Conservation (phyloP, 2,113 vertebrate species). For the Eretmochelys imbricata region DNA sequence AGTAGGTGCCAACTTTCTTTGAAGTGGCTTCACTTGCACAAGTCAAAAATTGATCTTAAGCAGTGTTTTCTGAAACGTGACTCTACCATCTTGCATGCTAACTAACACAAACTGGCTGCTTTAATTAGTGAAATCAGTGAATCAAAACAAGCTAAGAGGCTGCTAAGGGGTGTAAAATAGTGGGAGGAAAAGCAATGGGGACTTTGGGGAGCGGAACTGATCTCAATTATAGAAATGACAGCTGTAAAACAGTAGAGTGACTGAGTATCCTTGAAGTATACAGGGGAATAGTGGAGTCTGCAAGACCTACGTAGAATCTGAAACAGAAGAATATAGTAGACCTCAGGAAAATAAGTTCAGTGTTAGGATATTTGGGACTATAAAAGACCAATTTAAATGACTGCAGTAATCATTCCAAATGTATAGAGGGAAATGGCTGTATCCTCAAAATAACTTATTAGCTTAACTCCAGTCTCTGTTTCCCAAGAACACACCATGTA, state of each 20-base stretch:
- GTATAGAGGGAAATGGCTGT: not conserved
- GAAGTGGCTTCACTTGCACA: not conserved
- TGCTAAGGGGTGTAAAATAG: not conserved
- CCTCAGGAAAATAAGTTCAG: not conserved
- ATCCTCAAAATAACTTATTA: not conserved
- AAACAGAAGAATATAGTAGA: not conserved
- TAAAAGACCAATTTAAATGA: not conserved
- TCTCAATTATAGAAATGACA: not conserved
- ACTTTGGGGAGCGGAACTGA: not conserved
- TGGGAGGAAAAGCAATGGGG: not conserved
- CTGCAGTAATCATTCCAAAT: not conserved
- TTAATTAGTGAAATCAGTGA: not conserved
- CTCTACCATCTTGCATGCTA: not conserved
- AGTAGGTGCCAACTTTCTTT: not conserved
- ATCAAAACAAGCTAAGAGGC: rapidly evolving
- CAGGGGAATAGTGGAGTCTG: not conserved
- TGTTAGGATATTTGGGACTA: not conserved
- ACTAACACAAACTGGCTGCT: not conserved
- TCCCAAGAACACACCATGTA: not conserved
- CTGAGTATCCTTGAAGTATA: not conserved
- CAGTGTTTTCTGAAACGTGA: not conserved
- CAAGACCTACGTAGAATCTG: not conserved
- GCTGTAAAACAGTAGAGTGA: not conserved
- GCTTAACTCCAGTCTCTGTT: not conserved
- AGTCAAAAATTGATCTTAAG: not conserved